Evolutionary conservation across 2,888 invertebrate genomes (phyloP).

Genomic region (Xanthorhoe designata): DNA sequence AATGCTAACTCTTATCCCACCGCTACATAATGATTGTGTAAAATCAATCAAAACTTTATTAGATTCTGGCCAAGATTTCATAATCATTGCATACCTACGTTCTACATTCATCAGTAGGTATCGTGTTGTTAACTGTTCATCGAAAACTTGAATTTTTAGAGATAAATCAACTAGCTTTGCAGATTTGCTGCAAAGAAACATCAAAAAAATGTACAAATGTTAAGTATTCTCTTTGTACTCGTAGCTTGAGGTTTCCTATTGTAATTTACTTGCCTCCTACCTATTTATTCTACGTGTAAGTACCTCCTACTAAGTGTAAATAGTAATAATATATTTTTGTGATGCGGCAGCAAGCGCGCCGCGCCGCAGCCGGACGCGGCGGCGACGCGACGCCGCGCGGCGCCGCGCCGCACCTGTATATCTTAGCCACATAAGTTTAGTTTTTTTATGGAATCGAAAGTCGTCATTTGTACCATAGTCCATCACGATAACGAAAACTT

Average conservation of each 20-base stretch:
- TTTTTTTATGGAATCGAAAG: conserved; percentile 79
- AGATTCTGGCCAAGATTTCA: too few relatives aligned
- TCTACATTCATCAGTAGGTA: too few relatives aligned
- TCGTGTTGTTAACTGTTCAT: neutral
- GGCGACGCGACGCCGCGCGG: too few relatives aligned
- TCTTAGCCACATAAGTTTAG: conserved; percentile 58
- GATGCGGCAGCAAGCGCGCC: neutral
- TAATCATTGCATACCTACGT: too few relatives aligned
- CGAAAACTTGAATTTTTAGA: neutral
- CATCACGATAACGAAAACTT: conserved; percentile 74
- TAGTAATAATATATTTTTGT: conserved; percentile 9
- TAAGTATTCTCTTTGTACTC: conserved; percentile 1
- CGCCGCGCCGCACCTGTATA: conserved; percentile 35
- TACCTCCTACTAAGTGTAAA: conserved; percentile 20
- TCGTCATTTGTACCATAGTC: conserved; percentile 82
- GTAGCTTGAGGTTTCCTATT: conserved; percentile 9
- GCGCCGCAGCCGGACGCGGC: neutral
- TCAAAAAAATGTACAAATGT: conserved; percentile 19
- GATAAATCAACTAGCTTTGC: neutral
- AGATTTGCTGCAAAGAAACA: conserved; percentile 3
- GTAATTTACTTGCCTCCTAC: neutral
- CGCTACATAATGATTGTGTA: too few relatives aligned
- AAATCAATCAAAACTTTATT: too few relatives aligned
- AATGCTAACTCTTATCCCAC: too few relatives aligned
- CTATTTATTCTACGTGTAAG: conserved; percentile 4